These are phyloP conservation scores for Amblyopsis rosae DNA, from an alignment of 2,113 vertebrate genomes.

Conservation along the genomic window DNA sequence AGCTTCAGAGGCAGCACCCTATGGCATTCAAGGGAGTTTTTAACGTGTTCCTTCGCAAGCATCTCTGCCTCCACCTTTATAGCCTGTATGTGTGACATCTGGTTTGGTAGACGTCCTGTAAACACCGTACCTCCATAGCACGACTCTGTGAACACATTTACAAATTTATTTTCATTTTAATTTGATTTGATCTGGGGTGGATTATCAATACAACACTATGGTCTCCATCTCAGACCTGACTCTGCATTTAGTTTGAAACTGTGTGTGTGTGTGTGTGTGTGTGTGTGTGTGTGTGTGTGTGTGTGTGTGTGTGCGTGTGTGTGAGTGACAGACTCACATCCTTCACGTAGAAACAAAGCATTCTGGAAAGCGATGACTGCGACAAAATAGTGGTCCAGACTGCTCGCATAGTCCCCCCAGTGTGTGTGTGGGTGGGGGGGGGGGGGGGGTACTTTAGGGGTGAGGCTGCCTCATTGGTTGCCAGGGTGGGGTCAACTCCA, in stretches of 20 bases:
- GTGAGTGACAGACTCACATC: slow-evolving; percentile 59
- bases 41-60: no score
- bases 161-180: no score
- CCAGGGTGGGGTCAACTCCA: slow-evolving; percentile 65
- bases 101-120: no score
- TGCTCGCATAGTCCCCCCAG: slow-evolving; percentile 54
- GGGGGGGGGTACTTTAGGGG: slow-evolving; percentile 36
- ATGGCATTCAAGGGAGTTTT: no score
- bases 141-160: no score
- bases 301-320: slow-evolving; percentile 25
- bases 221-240: no score
- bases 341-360: slow-evolving; percentile 64
- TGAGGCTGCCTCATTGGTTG: slow-evolving; percentile 75
- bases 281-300: slow-evolving; percentile 16
- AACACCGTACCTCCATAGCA: no score
- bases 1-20: no score
- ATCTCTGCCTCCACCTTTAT: no score
- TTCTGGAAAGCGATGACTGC: slow-evolving; percentile 55
- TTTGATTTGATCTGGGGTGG: background rate
- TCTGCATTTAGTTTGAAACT: background rate
- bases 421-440: slow-evolving; percentile 10
- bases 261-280: background rate
- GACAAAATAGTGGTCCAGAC: slow-evolving; percentile 68
- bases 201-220: no score
- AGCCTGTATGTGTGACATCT: no score